A percentile compares a stretch with the other conserved stretches of the same genome.
Conservation (phyloP, 2,113 vertebrate species). For the Romanogobio albipinnatus region DNA sequence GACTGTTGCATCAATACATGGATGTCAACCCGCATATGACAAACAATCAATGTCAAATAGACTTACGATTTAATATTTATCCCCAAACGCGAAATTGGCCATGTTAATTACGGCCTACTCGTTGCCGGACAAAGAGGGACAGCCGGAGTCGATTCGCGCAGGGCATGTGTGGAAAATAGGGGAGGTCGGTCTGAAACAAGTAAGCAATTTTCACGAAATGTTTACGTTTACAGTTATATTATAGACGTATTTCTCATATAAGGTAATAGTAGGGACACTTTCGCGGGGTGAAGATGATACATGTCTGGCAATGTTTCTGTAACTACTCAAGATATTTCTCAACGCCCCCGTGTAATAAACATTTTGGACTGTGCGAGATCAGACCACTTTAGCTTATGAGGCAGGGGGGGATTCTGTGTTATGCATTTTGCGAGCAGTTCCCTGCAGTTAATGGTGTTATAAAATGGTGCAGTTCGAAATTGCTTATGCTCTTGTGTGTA, state of each 20-base stretch:
- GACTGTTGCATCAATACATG: conserved; percentile 74
- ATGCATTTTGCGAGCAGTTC: conserved; percentile 21
- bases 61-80: conserved; percentile 76
- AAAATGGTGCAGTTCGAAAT: background rate
- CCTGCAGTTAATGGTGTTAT: background rate
- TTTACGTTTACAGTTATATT: background rate
- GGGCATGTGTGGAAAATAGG: conserved; percentile 66
- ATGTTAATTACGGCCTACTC: conserved; percentile 79
- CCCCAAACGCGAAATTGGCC: conserved; percentile 78
- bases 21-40: conserved; percentile 71
- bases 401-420: background rate
- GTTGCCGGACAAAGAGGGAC: conserved; percentile 83
- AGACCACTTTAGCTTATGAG: conserved; percentile 19
- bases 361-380: conserved; percentile 39
- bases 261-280: rapidly evolving
- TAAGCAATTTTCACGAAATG: background rate
- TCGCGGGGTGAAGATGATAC: rapidly evolving
- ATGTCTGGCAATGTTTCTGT: background rate
- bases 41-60: conserved; percentile 70
- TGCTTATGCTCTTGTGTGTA: background rate
- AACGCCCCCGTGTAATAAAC: background rate
- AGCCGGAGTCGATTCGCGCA: conserved; percentile 67
- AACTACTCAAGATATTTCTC: background rate
- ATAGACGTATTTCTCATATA: background rate
- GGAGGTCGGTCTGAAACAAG: conserved; percentile 39